Evolutionary conservation across 2,888 invertebrate species (phyloP), one percentile per base, ranked within the genome.

Genomic region (Stenolophus ochropezus): DNA sequence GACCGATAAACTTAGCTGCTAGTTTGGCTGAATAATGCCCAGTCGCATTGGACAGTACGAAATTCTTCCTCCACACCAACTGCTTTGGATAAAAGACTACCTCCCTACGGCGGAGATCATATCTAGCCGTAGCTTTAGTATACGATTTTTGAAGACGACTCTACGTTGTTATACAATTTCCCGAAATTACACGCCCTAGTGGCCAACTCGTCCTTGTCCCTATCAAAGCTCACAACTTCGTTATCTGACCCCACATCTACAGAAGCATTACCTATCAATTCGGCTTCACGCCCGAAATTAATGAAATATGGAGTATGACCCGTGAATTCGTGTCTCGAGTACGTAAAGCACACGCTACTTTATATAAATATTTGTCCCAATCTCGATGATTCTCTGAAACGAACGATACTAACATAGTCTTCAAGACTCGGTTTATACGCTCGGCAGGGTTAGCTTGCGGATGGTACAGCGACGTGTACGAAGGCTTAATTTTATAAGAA

Each of bases 51-150:
- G 81, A 81, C 4, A 81, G n/a, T 1, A 42, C 42, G 42, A 18
- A 69, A 47, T 82, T 82, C 23, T 47, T 79, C 33, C 78, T 8
- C 76, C 53, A 78, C 2, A 82, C 82, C 2, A 47, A 16, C 16
- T 78, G 65, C 14, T 8, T 27, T 1, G 65, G 49, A 16, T 6
- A n/a, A 27, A 78, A 78, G 3, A 4, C 3, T 1, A 78, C 18
- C 1, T 42, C 21, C 1, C 77, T 47, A 14, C 49, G 75, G 14
- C 77, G 76, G n/a, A 82, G 51, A 27, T 82, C 49, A 23, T 82
- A 78, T 27, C 53, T 2, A 11, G 51, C 23, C 25, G 25, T 74
- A 8, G 53, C 18, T 8, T 27, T 51, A 14, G 27, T 18, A 4
- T 53, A 23, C 33, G 58, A 58, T 81, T 58, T 74, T 16, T 27